Conservation (phyloP, 2,888 invertebrate species). For the Caenorhabditis sulstoni region DNA sequence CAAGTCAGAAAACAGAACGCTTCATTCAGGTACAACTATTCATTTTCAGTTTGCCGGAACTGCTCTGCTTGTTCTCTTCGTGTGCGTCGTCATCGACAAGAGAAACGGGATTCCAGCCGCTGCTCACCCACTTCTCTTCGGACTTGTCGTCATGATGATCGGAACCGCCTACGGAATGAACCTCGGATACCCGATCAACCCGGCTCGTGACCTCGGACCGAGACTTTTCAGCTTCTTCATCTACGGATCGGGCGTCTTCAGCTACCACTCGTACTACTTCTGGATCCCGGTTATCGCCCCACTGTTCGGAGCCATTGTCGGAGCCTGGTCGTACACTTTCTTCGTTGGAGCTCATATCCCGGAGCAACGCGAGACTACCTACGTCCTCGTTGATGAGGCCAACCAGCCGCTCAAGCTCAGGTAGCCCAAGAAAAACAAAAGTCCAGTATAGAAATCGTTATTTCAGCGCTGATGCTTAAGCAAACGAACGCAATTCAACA, state of each 20-base stretch:
- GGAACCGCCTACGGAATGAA: constrained; percentile 75
- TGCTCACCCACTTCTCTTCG: constrained; percentile 76
- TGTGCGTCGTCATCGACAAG: constrained; percentile 74
- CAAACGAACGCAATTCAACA: background rate
- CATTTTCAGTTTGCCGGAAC: constrained; percentile 74
- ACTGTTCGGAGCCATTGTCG: constrained; percentile 65
- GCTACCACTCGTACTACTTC: constrained; percentile 69
- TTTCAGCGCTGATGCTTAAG: constrained; percentile 48
- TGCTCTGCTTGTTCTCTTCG: constrained; percentile 74
- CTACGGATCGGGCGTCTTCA: constrained; percentile 74
- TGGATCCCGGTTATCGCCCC: constrained; percentile 73
- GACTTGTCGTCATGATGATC: constrained; percentile 77
- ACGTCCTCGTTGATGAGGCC: constrained; percentile 61
- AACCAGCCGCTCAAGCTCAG: constrained; percentile 59
- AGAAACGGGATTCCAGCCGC: constrained; percentile 73
- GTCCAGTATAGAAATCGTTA: background rate
- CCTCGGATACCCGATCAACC: constrained; percentile 76
- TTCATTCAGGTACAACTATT: background rate
- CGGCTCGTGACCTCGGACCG: constrained; percentile 79
- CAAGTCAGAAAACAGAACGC: constrained; percentile 56
- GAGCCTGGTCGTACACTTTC: constrained; percentile 70
- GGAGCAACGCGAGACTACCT: constrained; percentile 63
- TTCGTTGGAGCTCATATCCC: constrained; percentile 72
- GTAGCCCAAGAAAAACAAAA: background rate
- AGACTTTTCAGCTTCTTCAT: constrained; percentile 74